Base-by-base conservation (phyloP, 2,113 vertebrate genomes). In the Bothrops jararaca region DNA sequence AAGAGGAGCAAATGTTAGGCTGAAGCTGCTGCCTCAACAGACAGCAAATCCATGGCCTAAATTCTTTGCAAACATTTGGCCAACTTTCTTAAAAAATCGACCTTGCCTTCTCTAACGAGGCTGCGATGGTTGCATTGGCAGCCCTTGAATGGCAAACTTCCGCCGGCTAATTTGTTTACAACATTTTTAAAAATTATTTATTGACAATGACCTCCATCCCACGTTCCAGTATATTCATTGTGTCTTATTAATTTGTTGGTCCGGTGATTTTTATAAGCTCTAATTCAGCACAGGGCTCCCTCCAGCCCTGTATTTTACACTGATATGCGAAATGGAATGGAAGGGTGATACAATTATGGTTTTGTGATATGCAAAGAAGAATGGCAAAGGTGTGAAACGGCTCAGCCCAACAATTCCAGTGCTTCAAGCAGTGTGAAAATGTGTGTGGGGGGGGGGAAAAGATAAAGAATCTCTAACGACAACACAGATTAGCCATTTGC, bases 351-450 rank as follows among this genome's bases (percentile, higher is more conserved):
- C 96, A 97, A 97, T 97, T 97, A 98, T 0, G 26, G 94, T 94
- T 96, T 96, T 96, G 93, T 90, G 96, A 95, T 95, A 94, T 4
- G 86, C 95, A 96, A 96, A 96, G 96, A 96, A 97, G 97, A 96
- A 95, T 93, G 92, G 94, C 96, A 97, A 97, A 97, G 96, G 97
- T 4, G 89, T 95, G 92, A 97, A 97, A 97, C 96, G 97, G 96
- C 95, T 97, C 97, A 97, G 97, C 96, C 97, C 97, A 98, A 98
- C 97, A 96, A 98, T 97, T 97, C 98, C 97, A 98, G 98, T 97
- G 97, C 96, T 98, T 97, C 95, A 97, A 95, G 96, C 97, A 97
- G 97, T 98, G 97, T 97, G 97, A 97, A 97, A 97, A 97, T 96
- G 96, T 96, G n/a, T n/a, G n/a, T n/a, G n/a, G n/a, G n/a, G n/a